Conservation (phyloP, 2,888 invertebrate species). For the Camponotus fellah region DNA sequence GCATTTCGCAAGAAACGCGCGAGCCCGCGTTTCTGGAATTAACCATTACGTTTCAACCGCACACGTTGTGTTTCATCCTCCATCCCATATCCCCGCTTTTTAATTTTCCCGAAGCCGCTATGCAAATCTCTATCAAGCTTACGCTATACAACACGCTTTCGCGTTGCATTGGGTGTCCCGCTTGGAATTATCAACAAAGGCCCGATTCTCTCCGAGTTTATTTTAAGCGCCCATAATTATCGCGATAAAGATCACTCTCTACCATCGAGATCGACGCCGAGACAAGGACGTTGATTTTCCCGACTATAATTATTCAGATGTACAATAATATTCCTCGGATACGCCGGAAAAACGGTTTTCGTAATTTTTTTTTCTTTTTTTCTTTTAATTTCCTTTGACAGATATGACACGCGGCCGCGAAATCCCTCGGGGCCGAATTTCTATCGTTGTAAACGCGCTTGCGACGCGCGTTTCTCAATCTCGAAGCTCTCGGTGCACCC, state of each 20-base stretch:
- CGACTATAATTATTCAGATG: neutral
- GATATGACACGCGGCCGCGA: neutral
- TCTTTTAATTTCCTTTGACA: neutral
- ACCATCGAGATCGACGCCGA: neutral
- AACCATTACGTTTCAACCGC: neutral
- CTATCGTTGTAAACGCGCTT: neutral
- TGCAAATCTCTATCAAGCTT: conserved; percentile 33
- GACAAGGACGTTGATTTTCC: neutral
- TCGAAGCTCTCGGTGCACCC: conserved; percentile 64
- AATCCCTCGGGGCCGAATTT: neutral
- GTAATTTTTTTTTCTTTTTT: neutral
- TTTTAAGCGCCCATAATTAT: conserved; percentile 11
- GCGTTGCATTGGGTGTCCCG: neutral
- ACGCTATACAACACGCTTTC: neutral
- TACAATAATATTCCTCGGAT: conserved; percentile 15
- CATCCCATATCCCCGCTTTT: conserved; percentile 19
- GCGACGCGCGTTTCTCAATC: conserved; percentile 48
- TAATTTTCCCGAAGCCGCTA: neutral
- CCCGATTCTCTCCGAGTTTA: neutral
- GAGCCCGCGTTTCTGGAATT: conserved; percentile 12
- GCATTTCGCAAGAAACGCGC: conserved; percentile 9
- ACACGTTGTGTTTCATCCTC: conserved; percentile 8
- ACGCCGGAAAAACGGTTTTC: conserved; percentile 1
- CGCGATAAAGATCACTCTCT: neutral
- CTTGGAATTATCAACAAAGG: conserved; percentile 7